phyloP scores from a whole-genome alignment of 2,113 vertebrate species.

The Epinephelus cyanopodus region DNA sequence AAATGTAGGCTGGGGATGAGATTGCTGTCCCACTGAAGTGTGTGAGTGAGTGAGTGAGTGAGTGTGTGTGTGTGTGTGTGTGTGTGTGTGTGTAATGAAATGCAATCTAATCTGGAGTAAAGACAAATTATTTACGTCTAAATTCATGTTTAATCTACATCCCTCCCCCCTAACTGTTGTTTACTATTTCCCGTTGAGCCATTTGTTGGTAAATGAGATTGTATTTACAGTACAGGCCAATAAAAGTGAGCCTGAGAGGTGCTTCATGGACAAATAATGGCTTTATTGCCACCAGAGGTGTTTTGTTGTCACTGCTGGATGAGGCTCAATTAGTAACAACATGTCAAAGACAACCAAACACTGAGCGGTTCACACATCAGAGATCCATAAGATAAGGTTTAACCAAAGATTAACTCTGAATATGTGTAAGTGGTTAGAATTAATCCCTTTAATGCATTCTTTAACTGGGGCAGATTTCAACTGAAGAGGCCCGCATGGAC shows the following conservation, averaged over 20 bases:
- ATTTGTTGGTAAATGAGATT: constrained; percentile 58
- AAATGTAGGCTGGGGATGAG: not conserved
- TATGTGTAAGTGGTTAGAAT: not conserved
- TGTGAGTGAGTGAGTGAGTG: too few relatives aligned
- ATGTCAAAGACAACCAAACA: constrained; percentile 63
- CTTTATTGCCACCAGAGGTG: constrained; percentile 76
- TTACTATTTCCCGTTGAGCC: constrained; percentile 45
- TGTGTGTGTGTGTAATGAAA: not conserved
- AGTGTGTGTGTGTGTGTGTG: not conserved
- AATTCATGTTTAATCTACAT: not conserved
- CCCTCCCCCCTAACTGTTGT: constrained; percentile 19
- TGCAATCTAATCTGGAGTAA: not conserved
- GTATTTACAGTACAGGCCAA: constrained; percentile 71
- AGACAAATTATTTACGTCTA: not conserved
- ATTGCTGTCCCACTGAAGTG: not conserved
- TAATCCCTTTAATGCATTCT: not conserved
- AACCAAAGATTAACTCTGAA: too few relatives aligned
- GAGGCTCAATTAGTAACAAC: constrained; percentile 70
- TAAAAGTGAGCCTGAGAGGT: constrained; percentile 61
- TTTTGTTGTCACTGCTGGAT: constrained; percentile 69
- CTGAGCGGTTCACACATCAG: not conserved
- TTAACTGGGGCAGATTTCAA: not conserved
- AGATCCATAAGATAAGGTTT: not conserved
- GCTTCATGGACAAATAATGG: constrained; percentile 68
- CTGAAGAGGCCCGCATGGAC: not conserved